Base-by-base conservation (phyloP, 2,888 invertebrate species). In the Leptopterna dolabrata region DNA sequence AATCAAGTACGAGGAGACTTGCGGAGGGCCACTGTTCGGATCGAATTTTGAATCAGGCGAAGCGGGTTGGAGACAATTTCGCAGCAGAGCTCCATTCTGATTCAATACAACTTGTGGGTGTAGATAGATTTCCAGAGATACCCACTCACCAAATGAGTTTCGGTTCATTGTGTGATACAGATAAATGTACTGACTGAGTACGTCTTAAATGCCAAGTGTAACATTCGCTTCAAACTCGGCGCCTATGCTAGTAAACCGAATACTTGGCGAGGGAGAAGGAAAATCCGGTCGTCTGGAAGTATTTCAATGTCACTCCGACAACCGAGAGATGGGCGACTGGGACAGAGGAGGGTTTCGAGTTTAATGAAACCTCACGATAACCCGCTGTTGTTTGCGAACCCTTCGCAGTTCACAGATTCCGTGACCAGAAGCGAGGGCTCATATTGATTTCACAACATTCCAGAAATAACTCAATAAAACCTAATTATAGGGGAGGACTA, bases 331-430 rank as follows among this genome's bases (percentile, higher is more conserved):
- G 63, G 63, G 19, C 11, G 63, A 19, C 6, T 4, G 24, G 24
- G 9, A 6, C 11, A 13, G 4, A 13, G 6, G 24, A 24, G 27
- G 63, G 24, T 19, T 11, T 63, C 63, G 24, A 63, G 63, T 63
- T 63, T 63, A 63, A 63, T 63, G 63, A 63, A 63, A 63, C 63
- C 63, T 63, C 63, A 63, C 63, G 24, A 63, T 63, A 63, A 63
- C 63, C 63, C 63, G 27, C 63, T 24, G 63, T 63, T 24, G 19
- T 36, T 36, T 27, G 24, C 6, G 11, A 63, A 9, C 19, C 63
- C 63, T 24, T 19, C 55, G 19, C 55, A 19, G 2, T 3, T 55
- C 19, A 55, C 55, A 55, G 55, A 55, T 55, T 19, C 63, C 63
- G 24, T 63, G 63, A 63, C 63, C 63, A 63, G 24, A 63, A 63